Percentiles rank a stretch among this genome's conserved stretches.
phyloP scores from a whole-genome alignment of 2,113 vertebrate genomes.

The Aphyosemion australe region DNA sequence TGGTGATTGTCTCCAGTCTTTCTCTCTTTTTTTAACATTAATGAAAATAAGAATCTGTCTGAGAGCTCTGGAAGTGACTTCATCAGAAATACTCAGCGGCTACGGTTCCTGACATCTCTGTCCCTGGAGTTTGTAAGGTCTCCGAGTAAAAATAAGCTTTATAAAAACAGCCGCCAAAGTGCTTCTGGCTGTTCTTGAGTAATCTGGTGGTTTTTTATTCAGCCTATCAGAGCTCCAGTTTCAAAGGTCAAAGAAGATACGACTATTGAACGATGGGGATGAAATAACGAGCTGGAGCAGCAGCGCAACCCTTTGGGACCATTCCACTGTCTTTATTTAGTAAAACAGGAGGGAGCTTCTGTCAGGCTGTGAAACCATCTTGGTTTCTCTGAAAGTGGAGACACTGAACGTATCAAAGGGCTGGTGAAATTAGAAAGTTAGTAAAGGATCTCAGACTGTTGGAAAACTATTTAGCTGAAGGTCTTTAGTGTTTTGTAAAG shows the following conservation, averaged over 20 bases:
- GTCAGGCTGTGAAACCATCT: neutral
- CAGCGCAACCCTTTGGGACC: neutral
- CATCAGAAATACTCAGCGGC: neutral
- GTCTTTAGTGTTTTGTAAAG: neutral
- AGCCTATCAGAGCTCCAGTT: neutral
- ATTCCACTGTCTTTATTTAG: neutral
- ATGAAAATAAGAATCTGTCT: neutral
- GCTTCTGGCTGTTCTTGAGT: neutral
- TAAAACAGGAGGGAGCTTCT: neutral
- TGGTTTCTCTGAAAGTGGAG: neutral
- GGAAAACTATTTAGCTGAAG: neutral
- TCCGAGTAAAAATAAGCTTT: no score
- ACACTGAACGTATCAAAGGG: neutral
- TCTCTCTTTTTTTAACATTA: neutral
- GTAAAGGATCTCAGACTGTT: neutral
- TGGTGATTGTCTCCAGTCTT: no score
- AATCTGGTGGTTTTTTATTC: neutral
- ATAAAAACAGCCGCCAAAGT: neutral
- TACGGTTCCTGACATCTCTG: neutral
- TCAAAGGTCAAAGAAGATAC: neutral
- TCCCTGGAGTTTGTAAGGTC: neutral
- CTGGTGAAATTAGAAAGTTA: neutral
- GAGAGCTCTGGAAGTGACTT: neutral
- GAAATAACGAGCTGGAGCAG: neutral
- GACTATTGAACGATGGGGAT: neutral